These are phyloP conservation scores for Trinorchestia longiramus DNA, from an alignment of 1,140 invertebrate species.

Conservation along the genomic window DNA sequence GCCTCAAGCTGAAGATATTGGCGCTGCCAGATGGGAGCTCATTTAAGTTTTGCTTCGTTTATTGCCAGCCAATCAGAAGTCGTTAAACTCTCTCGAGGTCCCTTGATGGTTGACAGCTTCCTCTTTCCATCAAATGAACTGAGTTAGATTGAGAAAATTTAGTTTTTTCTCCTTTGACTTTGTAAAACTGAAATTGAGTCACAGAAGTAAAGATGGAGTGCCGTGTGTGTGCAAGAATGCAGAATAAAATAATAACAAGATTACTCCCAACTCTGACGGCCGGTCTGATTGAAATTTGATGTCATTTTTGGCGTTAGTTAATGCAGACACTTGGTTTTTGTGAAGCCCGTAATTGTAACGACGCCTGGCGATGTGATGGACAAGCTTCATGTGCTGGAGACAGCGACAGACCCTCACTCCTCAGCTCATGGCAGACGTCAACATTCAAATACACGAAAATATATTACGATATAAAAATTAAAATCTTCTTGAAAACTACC, in stretches of 20 bases:
- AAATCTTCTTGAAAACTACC: too few species aligned
- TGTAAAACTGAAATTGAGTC: neutral
- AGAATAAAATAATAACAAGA: neutral
- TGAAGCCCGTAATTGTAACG: neutral
- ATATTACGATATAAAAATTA: too few species aligned
- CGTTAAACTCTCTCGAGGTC: neutral
- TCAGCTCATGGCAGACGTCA: too few species aligned
- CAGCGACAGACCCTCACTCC: too few species aligned
- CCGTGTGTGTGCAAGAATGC: neutral
- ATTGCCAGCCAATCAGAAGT: neutral
- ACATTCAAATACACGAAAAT: too few species aligned
- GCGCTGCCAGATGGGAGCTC: neutral
- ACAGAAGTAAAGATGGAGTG: neutral
- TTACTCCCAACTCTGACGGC: neutral
- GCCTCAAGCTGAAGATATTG: neutral
- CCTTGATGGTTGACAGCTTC: neutral
- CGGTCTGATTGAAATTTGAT: neutral
- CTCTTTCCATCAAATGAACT: neutral
- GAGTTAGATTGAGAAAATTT: neutral
- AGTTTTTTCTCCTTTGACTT: neutral
- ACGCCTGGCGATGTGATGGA: too few species aligned
- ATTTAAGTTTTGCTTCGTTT: conserved; percentile 2
- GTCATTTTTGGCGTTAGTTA: neutral
- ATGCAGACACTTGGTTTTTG: neutral
- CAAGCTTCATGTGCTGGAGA: too few species aligned